These are phyloP conservation scores for Dasypolia templi DNA, from an alignment of 2,888 invertebrate species.

Conservation along the genomic window DNA sequence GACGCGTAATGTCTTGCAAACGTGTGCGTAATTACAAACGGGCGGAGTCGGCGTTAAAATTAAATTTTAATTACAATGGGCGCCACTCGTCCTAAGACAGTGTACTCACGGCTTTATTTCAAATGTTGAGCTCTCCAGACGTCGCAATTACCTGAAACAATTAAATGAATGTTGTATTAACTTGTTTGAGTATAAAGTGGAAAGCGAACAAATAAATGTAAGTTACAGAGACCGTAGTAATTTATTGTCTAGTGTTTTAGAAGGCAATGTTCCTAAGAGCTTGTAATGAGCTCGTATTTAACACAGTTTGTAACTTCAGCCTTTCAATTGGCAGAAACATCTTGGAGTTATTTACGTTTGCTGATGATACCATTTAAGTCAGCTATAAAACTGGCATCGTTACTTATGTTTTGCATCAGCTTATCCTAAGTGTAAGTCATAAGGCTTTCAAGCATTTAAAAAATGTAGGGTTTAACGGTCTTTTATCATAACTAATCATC, in stretches of 20 bases:
- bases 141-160: slow-evolving; percentile 64
- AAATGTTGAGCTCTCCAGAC: slow-evolving; percentile 25
- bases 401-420: not conserved
- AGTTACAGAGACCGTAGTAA: not conserved
- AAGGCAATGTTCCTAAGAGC: not conserved
- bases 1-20: slow-evolving; percentile 26
- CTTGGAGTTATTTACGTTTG: not conserved
- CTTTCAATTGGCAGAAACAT: not conserved
- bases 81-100: slow-evolving; percentile 11
- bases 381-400: not conserved
- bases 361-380: not conserved
- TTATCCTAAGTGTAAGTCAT: not conserved
- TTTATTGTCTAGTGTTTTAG: not conserved
- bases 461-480: too few species aligned
- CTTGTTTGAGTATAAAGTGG: slow-evolving; percentile 17
- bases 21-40: slow-evolving; percentile 40
- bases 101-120: slow-evolving; percentile 50
- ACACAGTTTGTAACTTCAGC: not conserved
- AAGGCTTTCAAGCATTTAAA: not conserved
- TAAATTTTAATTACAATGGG: slow-evolving; percentile 49
- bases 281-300: not conserved
- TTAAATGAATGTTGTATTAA: slow-evolving; percentile 48
- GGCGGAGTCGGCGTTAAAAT: slow-evolving; percentile 20
- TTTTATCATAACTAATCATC: not conserved
- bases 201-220: slow-evolving; percentile 5